Evolutionary conservation across 2,113 vertebrate genomes (phyloP).

Genomic region (Rafetus swinhoei): DNA sequence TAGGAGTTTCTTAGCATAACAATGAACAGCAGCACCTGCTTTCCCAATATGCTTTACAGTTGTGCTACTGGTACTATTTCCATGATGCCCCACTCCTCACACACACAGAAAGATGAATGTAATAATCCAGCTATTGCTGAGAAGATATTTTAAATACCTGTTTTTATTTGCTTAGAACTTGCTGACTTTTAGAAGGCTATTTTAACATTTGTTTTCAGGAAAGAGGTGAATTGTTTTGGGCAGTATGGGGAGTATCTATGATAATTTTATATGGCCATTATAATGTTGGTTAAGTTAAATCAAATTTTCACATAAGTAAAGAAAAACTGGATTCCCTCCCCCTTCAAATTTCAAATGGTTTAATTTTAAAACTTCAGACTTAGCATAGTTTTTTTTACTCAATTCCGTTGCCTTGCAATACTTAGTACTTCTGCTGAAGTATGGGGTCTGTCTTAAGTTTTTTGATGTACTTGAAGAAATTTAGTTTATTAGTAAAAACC

Average conservation of each 20-base stretch:
- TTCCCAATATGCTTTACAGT: slow-evolving; percentile 53
- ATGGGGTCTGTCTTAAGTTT: background rate
- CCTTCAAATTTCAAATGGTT: background rate
- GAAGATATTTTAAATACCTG: background rate
- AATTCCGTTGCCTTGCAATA: background rate
- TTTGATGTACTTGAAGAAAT: slow-evolving; percentile 1
- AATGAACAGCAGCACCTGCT: slow-evolving; percentile 68
- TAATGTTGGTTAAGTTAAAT: background rate
- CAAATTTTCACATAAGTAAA: background rate
- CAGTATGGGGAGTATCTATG: background rate
- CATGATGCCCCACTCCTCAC: background rate
- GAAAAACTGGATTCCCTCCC: background rate
- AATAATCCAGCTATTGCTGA: background rate
- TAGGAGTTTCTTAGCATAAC: slow-evolving; percentile 64
- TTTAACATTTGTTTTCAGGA: background rate
- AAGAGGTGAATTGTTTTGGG: background rate
- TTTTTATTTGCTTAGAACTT: slow-evolving; percentile 3
- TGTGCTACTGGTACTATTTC: slow-evolving; percentile 24
- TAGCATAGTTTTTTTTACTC: background rate
- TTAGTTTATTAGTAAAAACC: background rate
- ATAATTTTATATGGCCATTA: background rate
- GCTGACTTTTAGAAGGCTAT: background rate
- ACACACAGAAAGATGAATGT: background rate
- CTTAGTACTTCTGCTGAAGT: background rate
- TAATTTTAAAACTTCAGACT: background rate